Conservation (phyloP, 2,797 vertebrate species). For the Chanos chanos region DNA sequence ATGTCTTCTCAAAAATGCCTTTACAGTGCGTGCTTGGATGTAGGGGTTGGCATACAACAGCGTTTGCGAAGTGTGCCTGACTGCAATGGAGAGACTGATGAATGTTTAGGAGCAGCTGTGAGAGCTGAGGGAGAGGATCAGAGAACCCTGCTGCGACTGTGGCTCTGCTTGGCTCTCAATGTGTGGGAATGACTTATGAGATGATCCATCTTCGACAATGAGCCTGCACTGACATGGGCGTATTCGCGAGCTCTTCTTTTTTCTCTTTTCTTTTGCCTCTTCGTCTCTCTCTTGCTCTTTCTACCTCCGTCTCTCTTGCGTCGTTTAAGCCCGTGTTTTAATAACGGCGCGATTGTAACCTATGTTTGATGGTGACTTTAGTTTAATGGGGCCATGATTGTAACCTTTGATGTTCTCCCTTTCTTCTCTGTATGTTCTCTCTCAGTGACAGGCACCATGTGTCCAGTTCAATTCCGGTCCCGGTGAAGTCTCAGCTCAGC, state of each 20-base stretch:
- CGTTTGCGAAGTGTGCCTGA: too few species aligned
- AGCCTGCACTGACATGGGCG: conserved; percentile 15
- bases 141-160: conserved; percentile 8
- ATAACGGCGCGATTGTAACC: too few species aligned
- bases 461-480: conserved; percentile 88
- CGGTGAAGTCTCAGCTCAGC: conserved; percentile 78
- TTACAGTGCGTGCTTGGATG: too few species aligned
- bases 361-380: too few species aligned
- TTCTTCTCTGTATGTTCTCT: background rate
- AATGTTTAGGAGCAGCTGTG: conserved; percentile 3
- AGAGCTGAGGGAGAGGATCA: conserved; percentile 21
- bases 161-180: conserved; percentile 13
- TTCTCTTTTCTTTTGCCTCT: conserved; percentile 10
- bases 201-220: conserved; percentile 34
- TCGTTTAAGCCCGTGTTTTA: background rate
- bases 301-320: too few species aligned
- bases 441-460: conserved; percentile 82
- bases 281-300: conserved; percentile 5
- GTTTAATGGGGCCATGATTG: too few species aligned
- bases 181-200: conserved; percentile 39
- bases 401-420: conserved; percentile 3
- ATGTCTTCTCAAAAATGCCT: too few species aligned
- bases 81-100: conserved; percentile 1
- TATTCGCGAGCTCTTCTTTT: conserved; percentile 22
- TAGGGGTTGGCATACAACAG: too few species aligned